Evolutionary conservation across 2,797 vertebrate species (phyloP).

Genomic region (Spinus olivaceus): DNA sequence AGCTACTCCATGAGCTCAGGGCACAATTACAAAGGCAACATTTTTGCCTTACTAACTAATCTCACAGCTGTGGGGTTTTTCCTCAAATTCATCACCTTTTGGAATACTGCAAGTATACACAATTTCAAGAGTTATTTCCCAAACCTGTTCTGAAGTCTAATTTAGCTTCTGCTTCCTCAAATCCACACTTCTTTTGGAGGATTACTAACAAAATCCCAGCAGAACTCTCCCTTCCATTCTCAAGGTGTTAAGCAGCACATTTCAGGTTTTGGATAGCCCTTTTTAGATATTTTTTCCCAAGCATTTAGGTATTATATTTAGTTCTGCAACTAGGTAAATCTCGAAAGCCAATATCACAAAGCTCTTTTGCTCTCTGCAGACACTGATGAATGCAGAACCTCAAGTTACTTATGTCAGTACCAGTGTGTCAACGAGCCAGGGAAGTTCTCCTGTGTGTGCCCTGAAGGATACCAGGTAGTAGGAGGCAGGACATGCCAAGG

Average conservation of each 20-base stretch:
- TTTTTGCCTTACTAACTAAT: not conserved
- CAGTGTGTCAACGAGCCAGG: conserved; percentile 92
- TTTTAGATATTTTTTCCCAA: not conserved
- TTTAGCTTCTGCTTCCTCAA: not conserved
- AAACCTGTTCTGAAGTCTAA: not conserved
- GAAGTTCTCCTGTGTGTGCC: conserved; percentile 91
- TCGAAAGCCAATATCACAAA: not conserved
- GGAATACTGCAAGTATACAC: not conserved
- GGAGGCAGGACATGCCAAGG: conserved; percentile 93
- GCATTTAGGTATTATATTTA: not conserved
- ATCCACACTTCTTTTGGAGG: not conserved
- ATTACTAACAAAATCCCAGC: not conserved
- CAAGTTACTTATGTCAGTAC: conserved; percentile 91
- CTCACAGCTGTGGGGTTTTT: not conserved
- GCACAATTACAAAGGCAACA: not conserved
- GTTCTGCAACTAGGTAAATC: not conserved
- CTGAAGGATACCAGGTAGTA: conserved; percentile 94
- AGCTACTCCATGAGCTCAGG: not conserved
- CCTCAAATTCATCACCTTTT: not conserved
- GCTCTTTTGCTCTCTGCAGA: conserved; percentile 75
- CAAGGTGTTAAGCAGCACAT: not conserved
- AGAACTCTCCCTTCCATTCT: not conserved
- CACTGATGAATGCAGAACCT: conserved; percentile 92
- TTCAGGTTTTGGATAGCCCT: not conserved
- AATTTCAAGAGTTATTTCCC: not conserved